Base-by-base conservation (phyloP, 2,113 vertebrate species). In the Hucho hucho region DNA sequence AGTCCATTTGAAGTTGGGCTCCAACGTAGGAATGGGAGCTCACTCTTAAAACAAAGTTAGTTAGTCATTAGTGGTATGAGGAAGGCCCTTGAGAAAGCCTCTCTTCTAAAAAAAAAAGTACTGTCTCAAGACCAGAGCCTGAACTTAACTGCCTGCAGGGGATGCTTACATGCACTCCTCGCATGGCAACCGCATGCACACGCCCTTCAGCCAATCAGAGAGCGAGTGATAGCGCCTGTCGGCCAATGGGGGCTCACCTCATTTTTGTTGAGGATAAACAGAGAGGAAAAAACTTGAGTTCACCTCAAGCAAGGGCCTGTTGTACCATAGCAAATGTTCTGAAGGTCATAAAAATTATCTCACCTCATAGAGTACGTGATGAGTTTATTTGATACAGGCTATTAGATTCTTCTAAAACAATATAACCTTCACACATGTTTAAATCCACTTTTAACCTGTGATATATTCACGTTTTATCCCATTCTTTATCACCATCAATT, bases 171-270 rank as follows among this genome's bases (percentile, higher is more conserved):
- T 77, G 76, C 18, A 12, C 28, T 72, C 65, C 6, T 28, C 22
- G 85, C 83, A 37, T 91, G 88, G 72, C 69, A 29, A 13, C n/a
- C 4, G 66, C 88, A 76, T 91, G 91, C 25, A 73, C 79, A 69
- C 20, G 6, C 24, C 20, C 63, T 7, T 69, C 53, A 70, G 67
- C 90, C 88, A 88, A 88, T 87, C 76, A 82, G 75, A 77, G 63
- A 61, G 22, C 4, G 43, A 65, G 47, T 80, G 78, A 73, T 72
- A 53, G 29, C 12, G n/a, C n/a, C 4, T 9, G 22, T 14, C 32
- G 37, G 70, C 88, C 90, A 90, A 86, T 87, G 75, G 64, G 67
- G 53, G 64, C 4, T 47, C 26, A 29, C 24, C 22, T 65, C 12
- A 6, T 65, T 28, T 4, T n/a, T 28, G 25, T 4, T 14, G 16